A percentile compares a stretch with the other conserved stretches of the same genome.
phyloP scores from a whole-genome alignment of 1,140 invertebrate genomes.

The Zaprionus inermis region DNA sequence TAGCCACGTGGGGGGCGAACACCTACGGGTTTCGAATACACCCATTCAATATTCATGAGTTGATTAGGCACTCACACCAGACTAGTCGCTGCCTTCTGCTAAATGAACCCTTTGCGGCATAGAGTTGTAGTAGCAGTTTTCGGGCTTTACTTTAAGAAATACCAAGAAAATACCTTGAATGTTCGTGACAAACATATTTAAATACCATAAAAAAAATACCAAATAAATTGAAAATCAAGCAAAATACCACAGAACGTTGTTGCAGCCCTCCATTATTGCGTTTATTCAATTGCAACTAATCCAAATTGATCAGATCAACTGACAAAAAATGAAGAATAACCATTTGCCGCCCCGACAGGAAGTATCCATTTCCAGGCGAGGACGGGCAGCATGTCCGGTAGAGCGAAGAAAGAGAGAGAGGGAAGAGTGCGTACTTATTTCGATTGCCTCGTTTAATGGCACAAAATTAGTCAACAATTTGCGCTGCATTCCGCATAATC shows the following conservation, averaged over 20 bases:
- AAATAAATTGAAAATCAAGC: background rate
- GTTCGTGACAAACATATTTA: too few relatives aligned
- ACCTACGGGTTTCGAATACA: conserved; percentile 3
- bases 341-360: conserved; percentile 15
- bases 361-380: conserved; percentile 13
- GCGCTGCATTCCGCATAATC: conserved; percentile 39
- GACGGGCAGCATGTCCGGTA: background rate
- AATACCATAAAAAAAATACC: background rate
- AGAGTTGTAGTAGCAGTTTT: background rate
- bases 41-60: conserved; percentile 15
- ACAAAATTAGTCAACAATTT: conserved; percentile 54
- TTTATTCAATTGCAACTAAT: conserved; percentile 1
- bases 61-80: conserved; percentile 3
- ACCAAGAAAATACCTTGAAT: background rate
- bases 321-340: conserved; percentile 15
- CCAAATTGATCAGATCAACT: conserved; percentile 22
- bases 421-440: conserved; percentile 10
- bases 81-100: background rate
- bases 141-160: background rate
- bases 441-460: conserved; percentile 34
- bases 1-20: conserved; percentile 20
- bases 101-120: background rate
- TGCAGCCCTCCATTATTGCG: background rate
- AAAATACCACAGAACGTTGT: background rate
- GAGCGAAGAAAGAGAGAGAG: background rate